These are phyloP conservation scores for Vireo griseus DNA, from an alignment of 2,797 vertebrate genomes.

Conservation along the genomic window DNA sequence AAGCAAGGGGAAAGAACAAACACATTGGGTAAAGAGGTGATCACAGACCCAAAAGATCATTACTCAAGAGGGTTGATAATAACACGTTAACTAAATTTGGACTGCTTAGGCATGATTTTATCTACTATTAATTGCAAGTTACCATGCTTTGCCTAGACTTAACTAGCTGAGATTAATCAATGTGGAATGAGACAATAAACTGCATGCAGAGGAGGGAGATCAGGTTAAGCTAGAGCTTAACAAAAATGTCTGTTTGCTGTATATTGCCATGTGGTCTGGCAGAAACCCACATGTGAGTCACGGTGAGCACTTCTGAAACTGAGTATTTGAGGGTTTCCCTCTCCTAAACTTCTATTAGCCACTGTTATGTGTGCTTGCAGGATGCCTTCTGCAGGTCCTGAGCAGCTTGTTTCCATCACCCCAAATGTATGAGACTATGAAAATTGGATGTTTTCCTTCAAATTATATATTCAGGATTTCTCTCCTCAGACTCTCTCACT, in stretches of 20 bases:
- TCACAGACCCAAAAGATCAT: not conserved
- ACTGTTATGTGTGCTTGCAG: not conserved
- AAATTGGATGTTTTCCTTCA: not conserved
- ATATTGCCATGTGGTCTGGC: not conserved
- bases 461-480: not conserved
- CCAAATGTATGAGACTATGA: not conserved
- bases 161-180: not conserved
- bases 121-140: conserved; percentile 13
- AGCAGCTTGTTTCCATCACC: not conserved
- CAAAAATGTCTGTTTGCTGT: not conserved
- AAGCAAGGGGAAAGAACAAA: not conserved
- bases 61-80: not conserved
- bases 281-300: not conserved
- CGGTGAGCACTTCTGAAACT: not conserved
- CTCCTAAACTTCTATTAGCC: not conserved
- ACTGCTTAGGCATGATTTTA: not conserved
- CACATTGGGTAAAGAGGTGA: not conserved
- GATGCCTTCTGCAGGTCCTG: not conserved
- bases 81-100: not conserved
- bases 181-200: not conserved
- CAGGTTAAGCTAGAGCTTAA: not conserved
- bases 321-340: not conserved
- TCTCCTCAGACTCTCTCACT: not conserved
- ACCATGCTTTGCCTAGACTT: not conserved
- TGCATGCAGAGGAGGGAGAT: not conserved